Evolutionary conservation across 2,797 vertebrate species (phyloP), one percentile per base, ranked within the genome.

Genomic region (Anabas testudineus): DNA sequence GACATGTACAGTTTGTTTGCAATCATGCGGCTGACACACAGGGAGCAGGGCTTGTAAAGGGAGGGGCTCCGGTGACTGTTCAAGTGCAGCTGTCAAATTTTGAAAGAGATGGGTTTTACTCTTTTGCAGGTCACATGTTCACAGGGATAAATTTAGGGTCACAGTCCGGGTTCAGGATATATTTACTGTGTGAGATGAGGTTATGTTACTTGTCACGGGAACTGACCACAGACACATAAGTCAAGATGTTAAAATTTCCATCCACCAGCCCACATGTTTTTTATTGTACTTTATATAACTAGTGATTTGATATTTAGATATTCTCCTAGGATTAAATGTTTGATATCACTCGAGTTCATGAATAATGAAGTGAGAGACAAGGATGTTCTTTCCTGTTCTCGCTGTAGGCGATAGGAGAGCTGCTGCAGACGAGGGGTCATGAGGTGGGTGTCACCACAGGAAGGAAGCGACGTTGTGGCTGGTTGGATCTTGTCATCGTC

Each of bases 391-490:
- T 46, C 45, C 14, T 83, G 36, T 60, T 72, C 47, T 30, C 0
- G 57, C 7, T 60, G 0, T 43, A 99, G 97, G 95, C 95, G 63
- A 93, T 95, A 3, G 98, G 98, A 46, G 96, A 97, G 57, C 93
- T 99, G 71, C 93, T 99, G 74, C 97, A 99, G 91, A 96, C 94
- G 1, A 95, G 97, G 52, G 98, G 98, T 87, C 97, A 97, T 0
- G 98, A 99, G 56, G 97, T 98, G 86, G 98, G 98, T 3, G 98
- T 99, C 56, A 99, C 98, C 78, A 99, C 98, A 0, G 97, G 98
- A 87, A 95, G 98, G 87, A 99, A 99, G 90, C 91, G 98, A 3
- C 97, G 98, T 78, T 99, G 98, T 7, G 98, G 98, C 80, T 99
- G 98, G 98, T 90, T 99, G 90, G 98, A 99, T 92, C 94, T 99